These are phyloP conservation scores for Pantherophis alleghaniensis DNA, from an alignment of 2,797 vertebrate species.

Conservation along the genomic window DNA sequence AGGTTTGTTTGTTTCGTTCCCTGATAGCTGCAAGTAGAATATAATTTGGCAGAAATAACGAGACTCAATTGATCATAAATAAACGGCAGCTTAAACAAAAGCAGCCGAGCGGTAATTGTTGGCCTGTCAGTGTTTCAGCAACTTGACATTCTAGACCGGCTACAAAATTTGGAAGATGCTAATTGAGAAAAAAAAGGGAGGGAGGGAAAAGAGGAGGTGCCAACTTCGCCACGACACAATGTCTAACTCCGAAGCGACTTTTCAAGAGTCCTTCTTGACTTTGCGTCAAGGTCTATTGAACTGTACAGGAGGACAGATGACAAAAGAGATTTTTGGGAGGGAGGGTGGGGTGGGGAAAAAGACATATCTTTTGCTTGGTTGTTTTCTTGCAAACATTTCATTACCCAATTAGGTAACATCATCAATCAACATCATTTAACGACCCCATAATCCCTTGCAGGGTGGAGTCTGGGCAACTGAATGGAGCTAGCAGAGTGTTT, in stretches of 20 bases:
- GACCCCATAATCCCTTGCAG: too few relatives aligned
- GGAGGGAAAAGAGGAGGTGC: background rate
- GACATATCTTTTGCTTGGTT: too few relatives aligned
- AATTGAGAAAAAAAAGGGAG: background rate
- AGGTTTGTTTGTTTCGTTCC: constrained; percentile 47
- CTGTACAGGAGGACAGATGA: too few relatives aligned
- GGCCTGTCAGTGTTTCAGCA: constrained; percentile 40
- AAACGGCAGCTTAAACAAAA: constrained; percentile 69
- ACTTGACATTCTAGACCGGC: constrained; percentile 44
- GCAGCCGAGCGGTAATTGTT: constrained; percentile 53
- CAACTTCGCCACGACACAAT: too few relatives aligned
- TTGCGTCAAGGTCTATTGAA: background rate
- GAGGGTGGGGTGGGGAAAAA: too few relatives aligned
- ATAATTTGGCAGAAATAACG: constrained; percentile 71
- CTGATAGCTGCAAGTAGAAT: constrained; percentile 38
- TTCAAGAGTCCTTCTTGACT: background rate
- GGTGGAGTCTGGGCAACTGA: too few relatives aligned
- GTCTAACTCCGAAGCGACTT: background rate
- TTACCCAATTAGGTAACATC: too few relatives aligned
- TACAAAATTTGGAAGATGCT: constrained; percentile 45
- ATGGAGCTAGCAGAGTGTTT: too few relatives aligned
- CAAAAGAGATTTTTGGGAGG: too few relatives aligned
- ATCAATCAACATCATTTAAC: too few relatives aligned
- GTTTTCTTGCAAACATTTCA: too few relatives aligned
- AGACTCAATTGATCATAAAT: constrained; percentile 69